phyloP scores from a whole-genome alignment of 2,113 vertebrate genomes.

The Aleadryas rufinucha region DNA sequence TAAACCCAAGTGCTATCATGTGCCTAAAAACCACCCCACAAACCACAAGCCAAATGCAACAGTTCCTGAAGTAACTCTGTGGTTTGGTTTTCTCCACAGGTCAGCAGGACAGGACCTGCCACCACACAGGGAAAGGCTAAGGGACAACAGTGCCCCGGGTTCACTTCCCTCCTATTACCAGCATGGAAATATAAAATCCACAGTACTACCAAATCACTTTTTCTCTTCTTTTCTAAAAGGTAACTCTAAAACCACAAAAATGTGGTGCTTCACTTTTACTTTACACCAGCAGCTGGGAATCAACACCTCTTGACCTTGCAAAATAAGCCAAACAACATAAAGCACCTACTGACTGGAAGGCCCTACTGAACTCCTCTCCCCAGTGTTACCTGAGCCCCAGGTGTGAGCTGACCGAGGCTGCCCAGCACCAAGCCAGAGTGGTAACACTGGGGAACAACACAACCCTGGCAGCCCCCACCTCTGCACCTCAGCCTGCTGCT shows the following conservation, averaged over 20 bases:
- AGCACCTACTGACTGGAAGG: not conserved
- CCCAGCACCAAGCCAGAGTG: too few relatives aligned
- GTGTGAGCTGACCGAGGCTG: fast-evolving
- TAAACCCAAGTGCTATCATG: not conserved
- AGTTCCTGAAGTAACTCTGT: not conserved
- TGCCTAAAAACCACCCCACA: not conserved
- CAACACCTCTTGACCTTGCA: not conserved
- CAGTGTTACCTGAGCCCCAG: not conserved
- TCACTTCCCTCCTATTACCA: not conserved
- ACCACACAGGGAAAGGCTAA: not conserved
- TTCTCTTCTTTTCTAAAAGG: not conserved
- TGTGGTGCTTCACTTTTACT: not conserved
- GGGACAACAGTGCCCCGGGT: not conserved
- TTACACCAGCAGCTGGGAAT: not conserved
- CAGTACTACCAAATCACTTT: not conserved
- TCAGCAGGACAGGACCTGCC: not conserved
- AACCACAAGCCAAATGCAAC: not conserved
- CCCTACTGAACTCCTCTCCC: not conserved
- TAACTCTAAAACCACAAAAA: not conserved
- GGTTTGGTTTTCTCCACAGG: not conserved
- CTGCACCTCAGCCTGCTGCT: not conserved
- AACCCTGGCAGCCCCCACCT: not conserved
- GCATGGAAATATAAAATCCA: not conserved
- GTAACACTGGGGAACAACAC: not conserved
- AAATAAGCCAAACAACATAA: not conserved